Conservation (phyloP, 2,113 vertebrate species). For the Egretta garzetta region DNA sequence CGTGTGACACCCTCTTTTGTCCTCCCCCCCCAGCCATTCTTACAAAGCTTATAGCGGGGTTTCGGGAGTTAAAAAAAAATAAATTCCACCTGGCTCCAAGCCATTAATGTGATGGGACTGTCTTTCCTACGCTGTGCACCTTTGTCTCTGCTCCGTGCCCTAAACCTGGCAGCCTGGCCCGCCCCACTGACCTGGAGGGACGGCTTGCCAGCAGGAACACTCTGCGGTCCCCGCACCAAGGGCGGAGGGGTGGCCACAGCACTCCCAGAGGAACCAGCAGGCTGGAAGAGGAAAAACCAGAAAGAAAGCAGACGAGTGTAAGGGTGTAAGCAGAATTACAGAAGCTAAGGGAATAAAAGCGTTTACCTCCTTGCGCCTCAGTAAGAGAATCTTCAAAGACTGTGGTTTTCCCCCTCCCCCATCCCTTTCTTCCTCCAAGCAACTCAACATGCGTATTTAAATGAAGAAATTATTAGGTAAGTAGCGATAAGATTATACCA, state of each 20-base stretch:
- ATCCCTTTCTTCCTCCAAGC: not conserved
- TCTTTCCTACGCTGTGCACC: not conserved
- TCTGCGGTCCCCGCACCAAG: conserved; percentile 88
- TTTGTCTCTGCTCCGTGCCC: not conserved
- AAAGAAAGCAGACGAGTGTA: not conserved
- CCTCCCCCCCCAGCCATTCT: too few relatives aligned
- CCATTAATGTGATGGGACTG: not conserved
- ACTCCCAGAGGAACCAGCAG: conserved; percentile 76
- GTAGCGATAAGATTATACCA: not conserved
- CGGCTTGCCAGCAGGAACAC: conserved; percentile 84
- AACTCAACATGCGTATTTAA: not conserved
- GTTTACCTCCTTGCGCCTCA: not conserved
- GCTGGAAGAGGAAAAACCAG: conserved; percentile 66
- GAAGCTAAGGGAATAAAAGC: not conserved
- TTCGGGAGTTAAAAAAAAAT: not conserved
- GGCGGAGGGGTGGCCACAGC: conserved; percentile 90
- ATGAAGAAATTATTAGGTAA: not conserved
- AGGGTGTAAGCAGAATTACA: conserved; percentile 11
- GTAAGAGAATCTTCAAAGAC: not conserved
- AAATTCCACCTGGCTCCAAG: not conserved
- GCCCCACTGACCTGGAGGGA: conserved; percentile 85
- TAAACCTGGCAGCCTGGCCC: not conserved
- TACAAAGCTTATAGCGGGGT: not conserved
- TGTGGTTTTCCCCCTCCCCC: not conserved
- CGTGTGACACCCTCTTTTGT: too few relatives aligned